Evolutionary conservation across 2,113 vertebrate genomes (phyloP), one percentile per base, ranked within the genome.

Genomic region (Zosterops lateralis): DNA sequence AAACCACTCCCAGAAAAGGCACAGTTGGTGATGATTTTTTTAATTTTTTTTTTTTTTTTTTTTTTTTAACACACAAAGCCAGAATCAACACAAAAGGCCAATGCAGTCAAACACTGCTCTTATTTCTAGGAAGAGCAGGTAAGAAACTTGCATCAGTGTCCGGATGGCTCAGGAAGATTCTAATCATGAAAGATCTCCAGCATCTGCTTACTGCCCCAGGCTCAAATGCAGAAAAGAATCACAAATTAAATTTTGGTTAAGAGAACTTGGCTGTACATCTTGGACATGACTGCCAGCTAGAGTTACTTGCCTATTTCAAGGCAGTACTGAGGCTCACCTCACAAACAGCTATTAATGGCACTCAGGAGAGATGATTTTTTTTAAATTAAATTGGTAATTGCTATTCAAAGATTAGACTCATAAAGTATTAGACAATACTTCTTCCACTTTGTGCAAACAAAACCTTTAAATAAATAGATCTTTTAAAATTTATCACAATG

Each of bases 1-100:
- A 93, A 96, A 92, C 53, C 89, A 95, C 91, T 93, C 84, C 91
- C 84, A 89, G 66, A 28, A 34, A 92, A 96, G 93, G 95, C 95
- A 96, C 90, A 87, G 74, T 67, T 50, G 64, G 74, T 76, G 74
- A 31, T 68, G 42, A 42, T 34, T 73, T 32, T 34, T 81, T 80
- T 87, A 34, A 34, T 79, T 71, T 20, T 13, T 24, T 48, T 24
- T 75, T 70, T 47, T 1, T 71, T 20, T 13, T 24, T 48, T 24
- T 38, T 38, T 38, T 38, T 38, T 38, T 44, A 89, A 44, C 80
- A 90, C 87, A 78, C 68, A 90, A 93, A 92, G 51, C 87, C 89
- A 93, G 87, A 93, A 84, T 53, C 65, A 81, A 82, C 53, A 95
- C 77, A 87, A 19, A 13, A 89, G 95, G 89, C 84, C 84, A 81